Evolutionary conservation across 2,888 invertebrate genomes (phyloP), one percentile per base, ranked within the genome.

Genomic region (Pyrocoelia pectoralis): DNA sequence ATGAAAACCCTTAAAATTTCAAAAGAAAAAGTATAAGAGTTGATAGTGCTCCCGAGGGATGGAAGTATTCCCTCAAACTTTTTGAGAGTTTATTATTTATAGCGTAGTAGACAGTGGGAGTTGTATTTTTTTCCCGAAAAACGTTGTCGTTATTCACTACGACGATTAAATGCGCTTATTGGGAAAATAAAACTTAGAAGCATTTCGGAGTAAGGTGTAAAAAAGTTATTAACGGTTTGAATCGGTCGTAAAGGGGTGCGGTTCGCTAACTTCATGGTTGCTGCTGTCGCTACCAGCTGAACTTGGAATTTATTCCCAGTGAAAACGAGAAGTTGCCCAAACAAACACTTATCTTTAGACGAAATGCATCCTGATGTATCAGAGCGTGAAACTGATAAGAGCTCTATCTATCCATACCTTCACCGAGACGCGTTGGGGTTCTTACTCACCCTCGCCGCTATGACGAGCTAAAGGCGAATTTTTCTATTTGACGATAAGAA

Each of bases 151-250:
- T 57, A 63, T 57, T 51, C 55, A 38, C 50, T 29, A n/a, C n/a
- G n/a, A n/a, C n/a, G n/a, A n/a, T n/a, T n/a, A n/a, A 86, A 19
- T 85, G 81, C 56, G 86, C 86, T 12, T 91, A 75, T 90, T 91
- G 28, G 88, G 85, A 13, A 79, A 80, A 33, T 14, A 84, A 72
- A 13, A 82, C 77, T 66, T 83, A 83, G 64, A 81, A 83, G 12
- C 46, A 63, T 61, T 60, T 51, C 40, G 15, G 41, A 43, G 15
- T 55, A 66, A 66, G 62, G 61, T 65, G 66, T 62, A 67, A 68
- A 65, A 68, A 68, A 67, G 65, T 65, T 66, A 66, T 66, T 67
- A 66, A 69, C 67, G 67, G 56, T 65, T 57, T 38, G 67, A 64
- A 61, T 61, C 57, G 56, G 65, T 53, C 64, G 68, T 68, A 66